phyloP scores from a whole-genome alignment of 2,797 vertebrate genomes.

The Moxostoma hubbsi region DNA sequence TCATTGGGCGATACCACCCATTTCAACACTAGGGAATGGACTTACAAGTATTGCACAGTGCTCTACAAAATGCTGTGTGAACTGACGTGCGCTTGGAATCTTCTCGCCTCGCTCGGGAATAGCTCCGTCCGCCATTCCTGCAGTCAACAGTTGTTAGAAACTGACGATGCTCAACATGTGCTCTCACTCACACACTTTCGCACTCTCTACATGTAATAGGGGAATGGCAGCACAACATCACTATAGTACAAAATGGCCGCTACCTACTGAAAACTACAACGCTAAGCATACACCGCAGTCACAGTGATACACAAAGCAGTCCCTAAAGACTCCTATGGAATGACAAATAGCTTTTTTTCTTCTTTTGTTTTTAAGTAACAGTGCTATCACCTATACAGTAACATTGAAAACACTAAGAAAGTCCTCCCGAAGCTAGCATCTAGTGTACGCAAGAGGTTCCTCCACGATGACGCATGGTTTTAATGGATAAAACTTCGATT shows the following conservation, averaged over 20 bases:
- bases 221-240: conserved; percentile 95
- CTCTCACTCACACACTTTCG: background rate
- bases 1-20: conserved; percentile 63
- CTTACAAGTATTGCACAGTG: conserved; percentile 93
- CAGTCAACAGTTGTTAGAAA: conserved; percentile 78
- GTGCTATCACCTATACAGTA: conserved; percentile 96
- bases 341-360: conserved; percentile 92
- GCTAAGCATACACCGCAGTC: conserved; percentile 98
- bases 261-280: conserved; percentile 95
- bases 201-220: conserved; percentile 83
- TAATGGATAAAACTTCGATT: conserved; percentile 87
- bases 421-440: conserved; percentile 92
- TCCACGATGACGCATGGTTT: conserved; percentile 81
- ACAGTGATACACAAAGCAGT: conserved; percentile 99
- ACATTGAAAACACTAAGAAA: conserved; percentile 99
- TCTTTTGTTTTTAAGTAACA: conserved; percentile 78
- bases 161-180: conserved; percentile 74
- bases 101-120: conserved; percentile 69
- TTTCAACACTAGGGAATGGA: conserved; percentile 74
- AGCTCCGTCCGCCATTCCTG: conserved; percentile 79
- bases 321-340: conserved; percentile 95
- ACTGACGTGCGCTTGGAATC: conserved; percentile 68
- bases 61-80: conserved; percentile 93
- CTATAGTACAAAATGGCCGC: conserved; percentile 93
- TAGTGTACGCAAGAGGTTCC: conserved; percentile 94